A percentile compares a stretch with the other conserved stretches of the same genome.
phyloP scores from a whole-genome alignment of 2,888 invertebrate genomes.

The Punctoribates punctum region DNA sequence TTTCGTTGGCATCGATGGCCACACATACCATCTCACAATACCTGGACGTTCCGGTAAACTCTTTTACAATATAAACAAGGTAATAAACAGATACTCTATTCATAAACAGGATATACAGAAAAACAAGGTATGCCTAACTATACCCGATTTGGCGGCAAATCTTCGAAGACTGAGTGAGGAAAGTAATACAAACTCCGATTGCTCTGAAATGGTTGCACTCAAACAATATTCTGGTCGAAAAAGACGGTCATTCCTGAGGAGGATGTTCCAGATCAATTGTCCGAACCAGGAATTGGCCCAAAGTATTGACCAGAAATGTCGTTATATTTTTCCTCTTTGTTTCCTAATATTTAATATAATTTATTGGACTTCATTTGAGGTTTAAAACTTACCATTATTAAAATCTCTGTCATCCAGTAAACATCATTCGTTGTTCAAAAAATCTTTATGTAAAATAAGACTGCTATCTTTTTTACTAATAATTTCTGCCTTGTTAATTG shows the following conservation, averaged over 20 bases:
- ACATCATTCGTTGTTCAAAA: no score
- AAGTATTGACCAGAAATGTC: slow-evolving; percentile 36
- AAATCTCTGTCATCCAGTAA: no score
- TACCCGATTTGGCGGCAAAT: not conserved
- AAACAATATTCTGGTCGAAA: not conserved
- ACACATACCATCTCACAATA: not conserved
- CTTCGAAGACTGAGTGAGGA: not conserved
- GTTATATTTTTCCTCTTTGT: slow-evolving; percentile 38
- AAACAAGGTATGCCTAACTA: not conserved
- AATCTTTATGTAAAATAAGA: no score
- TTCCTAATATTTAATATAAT: slow-evolving; percentile 32
- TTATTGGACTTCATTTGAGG: slow-evolving; percentile 28
- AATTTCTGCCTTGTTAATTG: no score
- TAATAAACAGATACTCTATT: not conserved
- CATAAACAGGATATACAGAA: not conserved
- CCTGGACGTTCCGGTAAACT: not conserved
- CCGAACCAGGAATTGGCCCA: slow-evolving; percentile 34
- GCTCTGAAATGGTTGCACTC: not conserved
- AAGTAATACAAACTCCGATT: not conserved
- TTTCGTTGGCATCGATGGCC: not conserved
- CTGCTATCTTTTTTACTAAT: no score
- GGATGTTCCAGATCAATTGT: not conserved
- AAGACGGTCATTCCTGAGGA: not conserved
- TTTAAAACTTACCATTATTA: not conserved
- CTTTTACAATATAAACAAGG: not conserved